phyloP scores from a whole-genome alignment of 53 echinoderm and acorn worm species.

The Holothuria scabra region DNA sequence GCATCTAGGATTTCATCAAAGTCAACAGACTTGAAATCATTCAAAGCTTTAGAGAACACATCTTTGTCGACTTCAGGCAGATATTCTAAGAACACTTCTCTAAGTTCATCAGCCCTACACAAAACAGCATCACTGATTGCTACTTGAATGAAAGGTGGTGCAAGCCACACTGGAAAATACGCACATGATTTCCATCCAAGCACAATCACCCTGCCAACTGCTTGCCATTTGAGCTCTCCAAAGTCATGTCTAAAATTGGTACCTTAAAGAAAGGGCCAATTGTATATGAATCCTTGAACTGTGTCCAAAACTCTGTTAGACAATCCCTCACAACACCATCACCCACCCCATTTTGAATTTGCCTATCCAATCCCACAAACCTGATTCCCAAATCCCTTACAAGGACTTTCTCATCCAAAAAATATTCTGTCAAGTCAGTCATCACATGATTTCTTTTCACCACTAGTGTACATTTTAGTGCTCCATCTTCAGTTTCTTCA shows the following conservation, averaged over 20 bases:
- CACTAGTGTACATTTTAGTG: too few species aligned
- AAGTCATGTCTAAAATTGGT: neutral
- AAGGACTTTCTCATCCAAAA: too few species aligned
- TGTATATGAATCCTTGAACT: neutral
- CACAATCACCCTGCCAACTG: neutral
- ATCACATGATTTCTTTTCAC: too few species aligned
- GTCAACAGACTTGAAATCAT: neutral
- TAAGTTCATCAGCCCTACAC: neutral
- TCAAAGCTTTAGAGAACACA: neutral
- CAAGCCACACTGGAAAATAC: neutral
- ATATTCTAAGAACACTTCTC: neutral
- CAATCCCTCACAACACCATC: neutral
- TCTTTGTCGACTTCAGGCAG: neutral
- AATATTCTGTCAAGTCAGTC: too few species aligned
- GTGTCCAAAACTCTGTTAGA: neutral
- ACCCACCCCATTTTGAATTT: neutral
- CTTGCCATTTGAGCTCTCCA: neutral
- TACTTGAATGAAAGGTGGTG: neutral
- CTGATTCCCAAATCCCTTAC: too few species aligned
- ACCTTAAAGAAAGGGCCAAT: neutral
- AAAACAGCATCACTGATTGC: neutral
- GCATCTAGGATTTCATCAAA: neutral
- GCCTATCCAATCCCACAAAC: too few species aligned
- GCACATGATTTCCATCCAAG: neutral
- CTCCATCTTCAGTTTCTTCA: too few species aligned